Evolutionary conservation across 2,888 invertebrate species (phyloP), one percentile per base, ranked within the genome.

Genomic region (Rhimphoctona megacephalus): DNA sequence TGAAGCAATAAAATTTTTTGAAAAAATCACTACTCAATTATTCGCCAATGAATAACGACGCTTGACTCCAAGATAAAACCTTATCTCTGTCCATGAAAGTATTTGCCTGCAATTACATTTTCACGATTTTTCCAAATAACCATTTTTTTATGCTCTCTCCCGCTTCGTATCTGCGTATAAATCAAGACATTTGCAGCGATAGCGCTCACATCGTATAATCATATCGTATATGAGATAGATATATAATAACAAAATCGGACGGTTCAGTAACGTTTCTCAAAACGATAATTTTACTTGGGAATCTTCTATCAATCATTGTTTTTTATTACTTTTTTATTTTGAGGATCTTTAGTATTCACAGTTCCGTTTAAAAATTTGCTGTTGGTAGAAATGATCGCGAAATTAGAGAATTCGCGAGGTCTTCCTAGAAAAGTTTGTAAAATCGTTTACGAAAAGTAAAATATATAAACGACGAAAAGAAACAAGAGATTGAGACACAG

Each of bases 201-300:
- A 2, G n/a, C n/a, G n/a, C n/a, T n/a, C 6, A 73, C 54, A 73
- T 73, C 54, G 49, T 73, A 73, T 73, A 36, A n/a, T n/a, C n/a
- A n/a, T n/a, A n/a, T n/a, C n/a, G n/a, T n/a, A n/a, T n/a, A n/a
- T n/a, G n/a, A n/a, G n/a, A n/a, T n/a, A n/a, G n/a, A n/a, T n/a
- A n/a, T n/a, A 52, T 76, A 80, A 80, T 84, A 74, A 78, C 43
- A 73, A 81, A 84, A 81, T 84, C 76, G 73, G 73, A 84, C 79
- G 70, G 52, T 64, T 52, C 22, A 70, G 69, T 46, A 22, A 22
- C 14, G n/a, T 54, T 36, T 36, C 72, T 54, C 52, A 33, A 54
- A 54, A 36, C 5, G 61, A 64, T 46, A 0, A 61, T 76, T 76
- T 39, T 19, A n/a, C 64, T 76, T 64, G 25, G 30, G 11, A 54